Percentiles rank a stretch among this genome's conserved stretches.
These are phyloP conservation scores for Syngnathus floridae DNA, from an alignment of 2,113 vertebrate genomes.

Conservation along the genomic window DNA sequence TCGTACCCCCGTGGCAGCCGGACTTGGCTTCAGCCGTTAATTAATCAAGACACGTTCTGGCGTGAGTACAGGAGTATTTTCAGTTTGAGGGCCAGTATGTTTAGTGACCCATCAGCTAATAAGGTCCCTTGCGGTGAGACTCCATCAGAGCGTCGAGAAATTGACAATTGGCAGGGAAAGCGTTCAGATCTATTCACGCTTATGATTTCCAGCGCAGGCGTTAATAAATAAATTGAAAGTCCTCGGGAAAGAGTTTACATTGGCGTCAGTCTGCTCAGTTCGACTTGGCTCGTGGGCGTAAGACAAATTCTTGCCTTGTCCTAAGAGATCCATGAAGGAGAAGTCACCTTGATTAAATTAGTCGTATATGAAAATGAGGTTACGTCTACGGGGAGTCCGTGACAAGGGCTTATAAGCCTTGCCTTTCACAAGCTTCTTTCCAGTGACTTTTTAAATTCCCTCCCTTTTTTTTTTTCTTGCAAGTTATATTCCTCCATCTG, in stretches of 20 bases:
- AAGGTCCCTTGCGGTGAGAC: constrained; percentile 54
- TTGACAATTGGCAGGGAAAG: constrained; percentile 16
- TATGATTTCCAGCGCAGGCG: constrained; percentile 16
- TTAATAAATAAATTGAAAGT: constrained; percentile 27
- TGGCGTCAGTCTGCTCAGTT: constrained; percentile 43
- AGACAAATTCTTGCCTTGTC: constrained; percentile 53
- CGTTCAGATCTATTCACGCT: too few relatives aligned
- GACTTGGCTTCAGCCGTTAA: constrained; percentile 50
- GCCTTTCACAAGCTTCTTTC: constrained; percentile 42
- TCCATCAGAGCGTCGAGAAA: constrained; percentile 32
- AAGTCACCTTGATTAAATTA: constrained; percentile 73
- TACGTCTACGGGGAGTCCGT: constrained; percentile 60
- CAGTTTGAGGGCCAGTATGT: constrained; percentile 37
- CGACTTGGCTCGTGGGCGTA: constrained; percentile 56
- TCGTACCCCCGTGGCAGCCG: constrained; percentile 44
- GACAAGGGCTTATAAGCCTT: constrained; percentile 62
- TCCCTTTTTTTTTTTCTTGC: constrained; percentile 30
- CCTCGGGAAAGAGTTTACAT: constrained; percentile 35
- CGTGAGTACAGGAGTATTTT: constrained; percentile 36
- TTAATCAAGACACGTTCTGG: constrained; percentile 59
- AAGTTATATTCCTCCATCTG: constrained; percentile 50
- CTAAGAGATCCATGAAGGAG: constrained; percentile 47
- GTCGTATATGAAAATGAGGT: constrained; percentile 68
- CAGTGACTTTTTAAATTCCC: constrained; percentile 59
- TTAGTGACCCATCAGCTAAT: constrained; percentile 56